These are phyloP conservation scores for Scyliorhinus canicula DNA, from an alignment of 2,797 vertebrate genomes.

Conservation along the genomic window DNA sequence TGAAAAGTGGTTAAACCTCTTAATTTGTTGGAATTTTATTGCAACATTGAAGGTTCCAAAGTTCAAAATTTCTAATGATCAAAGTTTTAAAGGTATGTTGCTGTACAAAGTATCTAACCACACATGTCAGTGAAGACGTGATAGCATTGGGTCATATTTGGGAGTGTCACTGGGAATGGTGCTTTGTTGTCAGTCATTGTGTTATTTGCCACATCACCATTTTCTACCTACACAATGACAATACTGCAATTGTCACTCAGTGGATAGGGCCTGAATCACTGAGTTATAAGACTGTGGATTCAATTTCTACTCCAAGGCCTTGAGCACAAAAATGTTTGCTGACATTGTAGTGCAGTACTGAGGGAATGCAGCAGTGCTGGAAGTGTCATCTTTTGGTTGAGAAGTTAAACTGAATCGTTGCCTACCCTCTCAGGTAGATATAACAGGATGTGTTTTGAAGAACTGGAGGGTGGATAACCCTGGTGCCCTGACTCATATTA, in stretches of 20 bases:
- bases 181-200: background rate
- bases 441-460: too few relatives aligned
- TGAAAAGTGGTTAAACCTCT: too few relatives aligned
- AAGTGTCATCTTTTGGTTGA: background rate
- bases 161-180: background rate
- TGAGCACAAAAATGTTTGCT: background rate
- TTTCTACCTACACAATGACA: background rate
- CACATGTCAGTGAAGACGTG: background rate
- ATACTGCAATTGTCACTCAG: background rate
- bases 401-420: background rate
- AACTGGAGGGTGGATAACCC: background rate
- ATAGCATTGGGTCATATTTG: background rate
- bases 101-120: background rate
- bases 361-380: background rate
- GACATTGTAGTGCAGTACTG: background rate
- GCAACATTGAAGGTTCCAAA: background rate
- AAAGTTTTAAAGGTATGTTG: background rate
- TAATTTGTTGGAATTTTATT: background rate
- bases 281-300: background rate
- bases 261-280: background rate
- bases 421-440: background rate
- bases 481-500: background rate
- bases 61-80: background rate
- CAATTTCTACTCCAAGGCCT: background rate
- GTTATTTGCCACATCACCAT: background rate